Base-by-base conservation (phyloP, 2,113 vertebrate species). In the Osmerus eperlanus region DNA sequence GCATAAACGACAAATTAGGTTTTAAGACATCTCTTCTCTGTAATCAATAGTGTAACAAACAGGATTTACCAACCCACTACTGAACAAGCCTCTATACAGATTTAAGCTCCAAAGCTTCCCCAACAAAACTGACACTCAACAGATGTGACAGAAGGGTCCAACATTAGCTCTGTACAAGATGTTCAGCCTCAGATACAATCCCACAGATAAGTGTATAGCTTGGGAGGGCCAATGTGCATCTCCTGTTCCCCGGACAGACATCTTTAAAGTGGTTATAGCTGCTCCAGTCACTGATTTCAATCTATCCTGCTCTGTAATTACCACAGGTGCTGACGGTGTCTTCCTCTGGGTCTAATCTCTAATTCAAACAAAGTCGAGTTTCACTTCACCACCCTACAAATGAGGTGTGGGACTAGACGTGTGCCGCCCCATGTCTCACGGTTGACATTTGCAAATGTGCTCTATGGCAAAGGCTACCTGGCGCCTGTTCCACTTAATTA, bases 401-500 rank as follows among this genome's bases (percentile, higher is more conserved):
- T 59, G 15, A 85, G 78, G 21, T 71, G 23, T 79, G 73, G 78
- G 74, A 75, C 64, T 75, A 36, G 36, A n/a, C 21, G 4, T 8
- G 21, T 13, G 14, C 62, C 1, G 3, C 15, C 6, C 32, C 47
- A 4, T 19, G 36, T 21, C 36, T 59, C 59, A 51, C 14, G n/a
- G 64, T 51, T 65, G 64, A 65, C 36, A 47, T 47, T 65, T 47
- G 64, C 11, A 82, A 81, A 84, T 84, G 77, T 69, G 80, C 60
- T 73, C 62, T 47, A 65, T 61, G 62, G 72, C 53, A 67, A 73
- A 75, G 65, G 74, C 70, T 18, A 67, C 13, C 32, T 29, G 54
- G 68, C 69, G 75, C 67, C 74, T 81, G 80, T 66, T 79, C 73
- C 55, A 65, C 66, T 64, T 79, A 67, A 80, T 82, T 76, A 70